Evolutionary conservation across 2,888 invertebrate species (phyloP).

Genomic region (Himalopsyche tibetana): DNA sequence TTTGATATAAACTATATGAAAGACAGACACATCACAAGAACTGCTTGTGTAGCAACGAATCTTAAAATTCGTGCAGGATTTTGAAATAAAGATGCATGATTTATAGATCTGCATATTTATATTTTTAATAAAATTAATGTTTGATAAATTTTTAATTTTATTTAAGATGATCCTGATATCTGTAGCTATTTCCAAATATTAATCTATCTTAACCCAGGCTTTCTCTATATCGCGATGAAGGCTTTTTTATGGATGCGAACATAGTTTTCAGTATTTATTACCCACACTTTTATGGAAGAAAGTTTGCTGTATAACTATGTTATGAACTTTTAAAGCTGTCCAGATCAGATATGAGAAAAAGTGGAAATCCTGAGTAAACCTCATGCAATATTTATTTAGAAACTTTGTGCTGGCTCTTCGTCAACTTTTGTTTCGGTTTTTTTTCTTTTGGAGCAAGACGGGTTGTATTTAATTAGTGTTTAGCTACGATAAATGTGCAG

Average conservation of each 20-base stretch:
- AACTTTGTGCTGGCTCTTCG: constrained; percentile 52
- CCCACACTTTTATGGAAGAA: constrained; percentile 45
- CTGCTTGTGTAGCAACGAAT: too few species aligned
- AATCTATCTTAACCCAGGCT: too few species aligned
- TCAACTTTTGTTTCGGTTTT: constrained; percentile 45
- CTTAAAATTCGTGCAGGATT: too few species aligned
- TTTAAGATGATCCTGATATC: too few species aligned
- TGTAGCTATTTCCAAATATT: too few species aligned
- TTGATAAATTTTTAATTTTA: too few species aligned
- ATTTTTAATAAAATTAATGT: too few species aligned
- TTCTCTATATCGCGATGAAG: too few species aligned
- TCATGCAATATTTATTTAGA: constrained; percentile 61
- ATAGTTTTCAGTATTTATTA: constrained; percentile 44
- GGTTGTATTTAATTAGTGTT: constrained; percentile 9
- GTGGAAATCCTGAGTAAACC: constrained; percentile 53
- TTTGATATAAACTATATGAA: too few species aligned
- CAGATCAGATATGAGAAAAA: constrained; percentile 57
- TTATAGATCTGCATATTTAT: too few species aligned
- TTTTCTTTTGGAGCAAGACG: background rate
- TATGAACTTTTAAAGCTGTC: constrained; percentile 63
- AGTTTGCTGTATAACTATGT: constrained; percentile 58
- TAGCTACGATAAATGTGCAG: background rate
- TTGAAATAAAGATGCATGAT: too few species aligned
- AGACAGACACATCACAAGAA: too few species aligned
- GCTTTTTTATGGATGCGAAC: background rate